phyloP scores from a whole-genome alignment of 2,797 vertebrate genomes.

The Moxostoma hubbsi region DNA sequence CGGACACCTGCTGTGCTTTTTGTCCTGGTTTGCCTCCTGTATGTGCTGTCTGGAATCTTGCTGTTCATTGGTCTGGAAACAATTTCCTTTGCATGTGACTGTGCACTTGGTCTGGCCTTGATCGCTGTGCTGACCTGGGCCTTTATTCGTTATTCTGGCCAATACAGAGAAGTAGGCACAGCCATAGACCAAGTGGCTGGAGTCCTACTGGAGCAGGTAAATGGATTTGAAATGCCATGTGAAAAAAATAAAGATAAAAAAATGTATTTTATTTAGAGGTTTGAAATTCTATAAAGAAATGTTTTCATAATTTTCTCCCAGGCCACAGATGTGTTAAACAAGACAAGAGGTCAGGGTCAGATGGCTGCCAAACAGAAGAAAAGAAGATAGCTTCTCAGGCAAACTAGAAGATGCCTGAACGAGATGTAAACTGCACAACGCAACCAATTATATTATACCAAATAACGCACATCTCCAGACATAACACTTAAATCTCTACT shows the following conservation, averaged over 20 bases:
- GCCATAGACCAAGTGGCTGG: slow-evolving; percentile 86
- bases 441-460: slow-evolving; percentile 66
- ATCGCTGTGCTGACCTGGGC: slow-evolving; percentile 86
- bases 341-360: slow-evolving; percentile 64
- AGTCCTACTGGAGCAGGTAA: slow-evolving; percentile 85
- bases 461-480: slow-evolving; percentile 65
- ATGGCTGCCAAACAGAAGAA: slow-evolving; percentile 68
- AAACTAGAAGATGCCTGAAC: slow-evolving; percentile 51
- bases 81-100: slow-evolving; percentile 84
- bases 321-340: slow-evolving; percentile 79
- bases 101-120: slow-evolving; percentile 80
- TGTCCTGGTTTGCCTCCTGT: slow-evolving; percentile 82
- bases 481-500: slow-evolving; percentile 52
- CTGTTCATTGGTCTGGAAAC: slow-evolving; percentile 83
- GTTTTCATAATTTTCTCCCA: slow-evolving; percentile 51
- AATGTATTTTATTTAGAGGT: neutral
- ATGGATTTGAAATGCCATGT: slow-evolving; percentile 32
- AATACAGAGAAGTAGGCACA: slow-evolving; percentile 80
- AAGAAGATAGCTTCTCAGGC: slow-evolving; percentile 66
- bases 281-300: neutral
- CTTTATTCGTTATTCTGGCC: slow-evolving; percentile 89
- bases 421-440: slow-evolving; percentile 61
- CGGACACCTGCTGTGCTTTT: slow-evolving; percentile 89
- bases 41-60: slow-evolving; percentile 83
- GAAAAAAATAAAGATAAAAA: neutral